These are phyloP conservation scores for Jaculus jaculus DNA, from an alignment of 2,113 vertebrate genomes.

Conservation along the genomic window DNA sequence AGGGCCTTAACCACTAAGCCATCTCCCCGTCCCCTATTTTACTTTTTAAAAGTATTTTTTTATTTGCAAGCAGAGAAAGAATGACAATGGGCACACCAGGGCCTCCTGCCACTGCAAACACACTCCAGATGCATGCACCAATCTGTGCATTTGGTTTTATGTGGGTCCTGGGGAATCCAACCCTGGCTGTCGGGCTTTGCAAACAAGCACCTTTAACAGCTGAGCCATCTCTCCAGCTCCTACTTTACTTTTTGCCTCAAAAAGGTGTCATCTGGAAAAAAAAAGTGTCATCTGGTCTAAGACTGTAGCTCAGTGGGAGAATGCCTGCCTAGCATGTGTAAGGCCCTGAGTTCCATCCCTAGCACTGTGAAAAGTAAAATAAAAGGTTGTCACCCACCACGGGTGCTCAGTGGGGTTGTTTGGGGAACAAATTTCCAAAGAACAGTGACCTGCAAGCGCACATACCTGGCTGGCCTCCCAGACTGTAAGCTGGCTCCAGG, in stretches of 20 bases:
- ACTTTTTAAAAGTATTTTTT: neutral
- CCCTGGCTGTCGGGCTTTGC: too few species aligned
- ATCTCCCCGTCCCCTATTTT: too few species aligned
- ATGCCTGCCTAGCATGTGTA: too few species aligned
- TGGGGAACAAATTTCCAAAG: neutral
- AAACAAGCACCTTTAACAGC: too few species aligned
- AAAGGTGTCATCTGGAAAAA: neutral
- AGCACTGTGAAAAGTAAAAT: neutral
- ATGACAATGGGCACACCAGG: too few species aligned
- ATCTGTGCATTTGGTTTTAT: too few species aligned
- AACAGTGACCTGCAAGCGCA: neutral
- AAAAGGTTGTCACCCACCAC: neutral
- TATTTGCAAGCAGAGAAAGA: too few species aligned
- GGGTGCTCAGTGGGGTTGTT: neutral
- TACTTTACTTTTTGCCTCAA: neutral
- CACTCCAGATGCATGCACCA: too few species aligned
- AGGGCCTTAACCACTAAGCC: too few species aligned
- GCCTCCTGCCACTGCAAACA: too few species aligned
- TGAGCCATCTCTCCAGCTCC: too few species aligned
- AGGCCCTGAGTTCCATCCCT: neutral
- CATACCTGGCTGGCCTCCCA: slow-evolving; percentile 89
- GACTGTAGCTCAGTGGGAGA: neutral
- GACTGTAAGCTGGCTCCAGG: slow-evolving; percentile 86
- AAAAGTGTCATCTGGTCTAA: neutral
- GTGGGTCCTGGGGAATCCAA: too few species aligned